Evolutionary conservation across 2,888 invertebrate genomes (phyloP), one percentile per base, ranked within the genome.

Genomic region (Erynnis tages): DNA sequence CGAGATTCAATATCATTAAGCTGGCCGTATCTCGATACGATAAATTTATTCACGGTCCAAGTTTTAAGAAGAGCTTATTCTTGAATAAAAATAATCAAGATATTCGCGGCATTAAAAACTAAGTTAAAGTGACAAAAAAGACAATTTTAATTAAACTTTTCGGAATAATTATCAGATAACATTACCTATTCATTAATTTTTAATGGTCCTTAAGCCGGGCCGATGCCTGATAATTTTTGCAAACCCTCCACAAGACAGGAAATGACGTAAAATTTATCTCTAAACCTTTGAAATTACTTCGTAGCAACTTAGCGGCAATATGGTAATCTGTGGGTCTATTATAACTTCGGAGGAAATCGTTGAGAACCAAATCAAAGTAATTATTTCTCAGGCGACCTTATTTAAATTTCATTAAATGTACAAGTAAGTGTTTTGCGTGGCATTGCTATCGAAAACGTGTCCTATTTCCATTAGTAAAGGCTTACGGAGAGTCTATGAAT

Each of bases 111-210:
- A 84, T 82, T 80, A 82, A 78, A 78, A 80, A 81, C 70, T 75
- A 73, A 71, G 65, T 69, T 75, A 76, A 82, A 77, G 62, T 67
- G 68, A 66, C 66, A 69, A 71, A 69, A 71, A 81, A 74, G 69
- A 72, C 76, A 86, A 87, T 81, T 88, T 87, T 82, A 88, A 88
- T 87, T 88, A 85, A 88, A 86, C 84, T 86, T 84, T 71, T 65
- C 73, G 70, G 74, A 81, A 85, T 83, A 82, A 81, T 88, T 86
- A 87, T 86, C 82, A 82, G 88, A 89, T 88, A 88, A 87, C 84
- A 88, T 85, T 86, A 50, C 50, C 50, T 50, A 87, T 86, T 88
- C 85, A 88, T 88, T 87, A 89, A 89, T 87, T 88, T 87, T 80
- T 85, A 87, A 87, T 80, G 77, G 77, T 77, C 74, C 71, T 72